Evolutionary conservation across 2,888 invertebrate species (phyloP), one percentile per base, ranked within the genome.

Genomic region (Torymus tubicola): DNA sequence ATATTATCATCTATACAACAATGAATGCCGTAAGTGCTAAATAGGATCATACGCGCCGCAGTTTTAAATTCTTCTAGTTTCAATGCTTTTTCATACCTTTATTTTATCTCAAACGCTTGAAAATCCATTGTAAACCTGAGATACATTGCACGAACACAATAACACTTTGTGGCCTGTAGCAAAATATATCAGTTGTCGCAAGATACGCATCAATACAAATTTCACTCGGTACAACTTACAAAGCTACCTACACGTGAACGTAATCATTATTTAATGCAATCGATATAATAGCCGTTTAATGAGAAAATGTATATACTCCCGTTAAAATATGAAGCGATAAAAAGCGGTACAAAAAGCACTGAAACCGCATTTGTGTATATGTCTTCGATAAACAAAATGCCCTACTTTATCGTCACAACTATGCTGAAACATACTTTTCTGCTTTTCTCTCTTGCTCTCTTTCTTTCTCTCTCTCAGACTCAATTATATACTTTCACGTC

Each of bases 1-100:
- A 71, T 82, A 82, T 83, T 42, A 80, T 86, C 79, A 86, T 87
- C 88, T 89, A 89, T 89, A 88, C 87, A 89, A 89, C 89, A 88
- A 88, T 88, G 86, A 87, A 83, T 86, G 86, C 85, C 85, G 84
- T 84, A 86, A 86, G 86, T 81, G 82, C 85, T 87, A 87, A 81
- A 83, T 87, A 87, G 84, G 85, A 88, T 87, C 85, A 77, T 72
- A 82, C 71, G 80, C 57, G 75, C 83, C 81, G 71, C 64, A 64
- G 50, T 63, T 68, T 42, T 69, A 63, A n/a, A 65, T 61, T 31
- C 11, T 72, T 21, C 58, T 55, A 67, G 75, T 78, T 78, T 75
- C 78, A 78, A 70, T 75, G 72, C 72, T 74, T 67, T 63, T 16
- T 67, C 68, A 18, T 52, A 63, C 64, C 63, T n/a, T 50, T 21